Evolutionary conservation across 2,113 vertebrate species (phyloP), one percentile per base, ranked within the genome.

Genomic region (Upupa epops): DNA sequence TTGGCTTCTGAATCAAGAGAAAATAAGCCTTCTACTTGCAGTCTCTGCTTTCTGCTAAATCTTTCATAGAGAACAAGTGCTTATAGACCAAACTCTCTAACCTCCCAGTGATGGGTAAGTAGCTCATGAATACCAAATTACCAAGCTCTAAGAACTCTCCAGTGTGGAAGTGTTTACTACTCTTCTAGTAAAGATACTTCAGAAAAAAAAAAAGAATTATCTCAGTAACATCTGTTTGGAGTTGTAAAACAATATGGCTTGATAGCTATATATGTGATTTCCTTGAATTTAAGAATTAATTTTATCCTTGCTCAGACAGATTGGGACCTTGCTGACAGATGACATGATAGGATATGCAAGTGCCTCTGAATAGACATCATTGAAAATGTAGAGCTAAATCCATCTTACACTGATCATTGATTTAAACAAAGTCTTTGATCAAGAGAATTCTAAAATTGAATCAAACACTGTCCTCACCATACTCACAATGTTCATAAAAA

Each of bases 351-450:
- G 26, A 78, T 88, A 42, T 88, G 45, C 63, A 94, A 93, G 64
- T 91, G 42, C 31, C 86, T 93, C 69, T 95, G 85, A 96, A 93
- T 77, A 87, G 56, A 29, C 64, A 52, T 58, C 37, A 93, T 25
- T 95, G 92, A 93, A 95, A 88, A 60, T 24, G 63, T 84, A 58
- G 28, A 83, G 24, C 60, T 86, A 94, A 93, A 86, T 74, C 16
- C 16, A 60, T 90, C 70, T 95, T 90, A 52, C 77, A 68, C 24
- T 83, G 90, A 90, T 45, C 31, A 78, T 48, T 86, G 70, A 86
- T 69, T 93, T 92, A 90, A 83, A 96, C 84, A 37, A 94, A 94
- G 40, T 52, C 68, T 90, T 92, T 95, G 64, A 92, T 91, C 49
- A 93, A 95, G 21, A 48, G 51, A 83, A 91, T 17, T 92, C 63